phyloP scores from a whole-genome alignment of 2,888 invertebrate genomes.

The Lamellibrachia columna region DNA sequence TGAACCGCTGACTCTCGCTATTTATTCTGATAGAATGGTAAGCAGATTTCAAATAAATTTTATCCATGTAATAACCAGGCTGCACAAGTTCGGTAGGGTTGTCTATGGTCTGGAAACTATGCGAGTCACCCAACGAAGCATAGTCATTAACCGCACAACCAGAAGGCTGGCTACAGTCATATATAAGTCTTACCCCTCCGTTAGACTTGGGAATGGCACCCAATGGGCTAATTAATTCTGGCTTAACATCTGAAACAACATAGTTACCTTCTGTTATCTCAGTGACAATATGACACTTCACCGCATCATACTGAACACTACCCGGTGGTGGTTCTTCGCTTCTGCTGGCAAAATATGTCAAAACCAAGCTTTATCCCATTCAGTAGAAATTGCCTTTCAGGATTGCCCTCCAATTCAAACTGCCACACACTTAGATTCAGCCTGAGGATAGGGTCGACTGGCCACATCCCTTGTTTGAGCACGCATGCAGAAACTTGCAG shows the following conservation, averaged over 20 bases:
- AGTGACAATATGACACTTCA: neutral
- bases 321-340: neutral
- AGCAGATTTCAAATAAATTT: neutral
- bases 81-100: neutral
- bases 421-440: neutral
- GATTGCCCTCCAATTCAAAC: neutral
- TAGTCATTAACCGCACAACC: neutral
- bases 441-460: neutral
- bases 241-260: neutral
- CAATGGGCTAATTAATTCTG: neutral
- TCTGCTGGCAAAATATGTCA: neutral
- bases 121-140: neutral
- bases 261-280: neutral
- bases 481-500: neutral
- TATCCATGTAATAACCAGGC: neutral
- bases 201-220: neutral
- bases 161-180: neutral
- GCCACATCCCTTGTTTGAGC: neutral
- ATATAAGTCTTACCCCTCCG: neutral
- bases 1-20: neutral
- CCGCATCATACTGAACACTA: neutral
- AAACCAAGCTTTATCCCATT: neutral
- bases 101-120: neutral
- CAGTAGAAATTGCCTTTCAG: neutral
- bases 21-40: neutral